Base-by-base conservation (phyloP, 2,888 invertebrate genomes). In the Hipparchia sbordonii region DNA sequence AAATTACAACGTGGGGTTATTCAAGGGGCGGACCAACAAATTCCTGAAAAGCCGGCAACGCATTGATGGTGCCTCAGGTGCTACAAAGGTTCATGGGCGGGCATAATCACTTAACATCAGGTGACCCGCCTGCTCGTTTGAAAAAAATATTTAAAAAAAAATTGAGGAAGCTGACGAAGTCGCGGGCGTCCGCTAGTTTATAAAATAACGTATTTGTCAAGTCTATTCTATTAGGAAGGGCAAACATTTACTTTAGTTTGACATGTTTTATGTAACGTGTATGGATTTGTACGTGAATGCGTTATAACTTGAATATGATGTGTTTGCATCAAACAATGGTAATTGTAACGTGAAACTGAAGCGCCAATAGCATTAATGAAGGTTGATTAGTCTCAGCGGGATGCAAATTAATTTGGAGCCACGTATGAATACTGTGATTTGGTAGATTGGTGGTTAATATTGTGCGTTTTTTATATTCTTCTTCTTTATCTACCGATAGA, bases 311-410 rank as follows among this genome's bases (percentile, higher is more conserved):
- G 63, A 7, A 63, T 70, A 46, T 70, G 62, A 70, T 70, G 62
- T 61, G 52, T 69, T 69, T 69, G 69, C 54, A 56, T 63, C 62
- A 70, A 70, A 62, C 56, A 63, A 10, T 70, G 70, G 51, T 66
- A 74, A 71, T 74, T 65, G 68, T 71, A 85, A 88, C 83, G 80
- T 81, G 85, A 82, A 84, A 85, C 83, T 85, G 84, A 83, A 83
- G 83, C 87, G 85, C 82, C 86, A 87, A 87, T 88, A 86, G 80
- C 86, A 85, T 86, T 88, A 89, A 90, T 88, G 87, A 89, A 85
- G 79, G 84, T 87, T 90, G 89, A 90, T 90, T 89, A 88, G 89
- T 81, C 76, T 79, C 72, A 81, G 79, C 79, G 81, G 79, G 80
- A 83, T 79, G 81, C 81, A 83, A 84, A 85, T 85, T 85, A 83